Base-by-base conservation (phyloP, 2,797 vertebrate species). In the Artibeus lituratus region DNA sequence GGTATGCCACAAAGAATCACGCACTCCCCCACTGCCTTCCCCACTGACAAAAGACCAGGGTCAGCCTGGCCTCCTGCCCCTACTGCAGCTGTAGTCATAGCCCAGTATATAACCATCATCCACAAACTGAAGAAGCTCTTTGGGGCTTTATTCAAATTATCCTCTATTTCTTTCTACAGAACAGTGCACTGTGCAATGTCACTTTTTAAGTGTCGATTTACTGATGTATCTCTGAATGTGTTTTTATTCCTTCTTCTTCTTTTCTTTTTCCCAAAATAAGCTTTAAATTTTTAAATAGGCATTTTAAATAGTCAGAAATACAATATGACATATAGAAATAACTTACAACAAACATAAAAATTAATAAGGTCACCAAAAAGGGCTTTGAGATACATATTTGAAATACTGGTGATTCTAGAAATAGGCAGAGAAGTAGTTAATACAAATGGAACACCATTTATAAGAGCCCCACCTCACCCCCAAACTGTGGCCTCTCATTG, bases 211-310 rank as follows among this genome's bases (percentile, higher is more conserved):
- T 24, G 70, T 16, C 9, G 10, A 74, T 70, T 94, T 74, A 82
- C 44, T 51, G 18, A 80, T 32, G 21, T 47, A 74, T 49, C 42
- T 19, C 49, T 85, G 35, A 87, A 26, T 69, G n/a, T n/a, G 18
- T 62, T 80, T 49, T 57, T 81, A 59, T n/a, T 90, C 62, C 51
- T 70, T 72, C 29, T 51, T 6, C 26, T 92, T 72, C 24, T 90
- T 92, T 90, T 18, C 18, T 59, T 39, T 53, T 96, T 94, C 72
- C 15, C 19, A 67, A 92, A 90, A 87, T 39, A 51, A 15, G 35
- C 55, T 87, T 57, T 73, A 35, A 73, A 22, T n/a, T 67, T 90
- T 89, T 24, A 76, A 88, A 81, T 62, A 62, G 26, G 19, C n/a
- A 69, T 70, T 80, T 87, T 42, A 76, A 86, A 89, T 19, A 90